Base-by-base conservation (phyloP, 2,888 invertebrate genomes). In the Xylota sylvarum region DNA sequence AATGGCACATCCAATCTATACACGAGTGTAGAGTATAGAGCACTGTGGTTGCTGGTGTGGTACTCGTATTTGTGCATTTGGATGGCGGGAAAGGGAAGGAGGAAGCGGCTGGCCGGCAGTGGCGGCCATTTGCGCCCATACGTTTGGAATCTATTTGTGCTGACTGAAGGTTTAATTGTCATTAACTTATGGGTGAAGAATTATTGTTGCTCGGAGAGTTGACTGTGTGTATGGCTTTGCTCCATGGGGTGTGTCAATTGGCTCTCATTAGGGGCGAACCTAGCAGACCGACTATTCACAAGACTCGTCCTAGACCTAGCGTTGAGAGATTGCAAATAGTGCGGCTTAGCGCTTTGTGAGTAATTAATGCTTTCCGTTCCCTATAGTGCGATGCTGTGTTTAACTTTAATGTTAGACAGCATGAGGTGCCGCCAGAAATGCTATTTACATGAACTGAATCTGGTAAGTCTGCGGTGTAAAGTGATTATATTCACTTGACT, bases 141-240 rank as follows among this genome's bases (percentile, higher is more conserved):
- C 43, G 77, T 77, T 77, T 62, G 37, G 46, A 67, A 73, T 83
- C 62, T 78, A 83, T 83, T 83, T 78, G 73, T 73, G 60, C 73
- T 55, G 78, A 73, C 64, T 80, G 80, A 84, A 74, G 69, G 70
- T 84, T 84, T 84, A 84, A 84, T 84, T 84, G 84, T 84, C 80
- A 84, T 84, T 74, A 80, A 80, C 74, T 67, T 70, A 80, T 80
- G 74, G 84, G 80, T 58, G 74, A 84, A 73, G 79, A 69, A 74
- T 67, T 79, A 67, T 65, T 64, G 69, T 48, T 56, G 48, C 48
- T 35, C 65, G 27, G 52, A 56, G 35, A 69, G 64, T 37, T 55
- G 37, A 79, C 32, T 70, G 48, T 78, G 60, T 62, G 46, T 76
- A 52, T 65, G 7, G 52, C 48, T 64, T n/a, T 67, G 37, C 64